Evolutionary conservation across 2,888 invertebrate species (phyloP).

Genomic region (Hirtodrosophila trivittata): DNA sequence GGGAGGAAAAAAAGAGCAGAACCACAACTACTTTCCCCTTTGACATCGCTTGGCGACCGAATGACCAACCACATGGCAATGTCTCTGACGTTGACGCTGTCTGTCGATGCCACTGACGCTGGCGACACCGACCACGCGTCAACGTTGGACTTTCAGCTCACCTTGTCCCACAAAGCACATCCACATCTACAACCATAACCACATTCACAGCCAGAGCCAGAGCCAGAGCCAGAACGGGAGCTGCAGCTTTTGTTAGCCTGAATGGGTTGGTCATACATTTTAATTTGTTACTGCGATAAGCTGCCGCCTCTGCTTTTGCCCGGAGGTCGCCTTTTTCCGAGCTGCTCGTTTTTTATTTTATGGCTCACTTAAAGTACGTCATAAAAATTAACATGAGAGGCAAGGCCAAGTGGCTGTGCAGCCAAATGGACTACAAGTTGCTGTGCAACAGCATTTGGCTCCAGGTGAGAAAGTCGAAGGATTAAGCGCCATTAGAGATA

Average conservation of each 20-base stretch:
- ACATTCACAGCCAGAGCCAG: constrained; percentile 2
- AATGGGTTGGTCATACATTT: constrained; percentile 59
- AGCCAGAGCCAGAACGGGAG: constrained; percentile 8
- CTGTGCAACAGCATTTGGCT: constrained; percentile 10
- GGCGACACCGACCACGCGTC: constrained; percentile 13
- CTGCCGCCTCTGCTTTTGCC: constrained; percentile 6
- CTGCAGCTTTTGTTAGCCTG: constrained; percentile 32
- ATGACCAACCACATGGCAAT: constrained; percentile 40
- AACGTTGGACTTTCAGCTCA: constrained; percentile 32
- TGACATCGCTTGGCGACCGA: constrained; percentile 44
- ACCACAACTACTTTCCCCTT: constrained; percentile 49
- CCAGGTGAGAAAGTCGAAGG: constrained; percentile 18
- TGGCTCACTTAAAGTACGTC: constrained; percentile 70
- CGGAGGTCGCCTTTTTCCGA: background rate
- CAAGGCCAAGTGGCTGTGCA: constrained; percentile 37
- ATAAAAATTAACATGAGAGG: constrained; percentile 71
- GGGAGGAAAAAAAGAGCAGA: background rate
- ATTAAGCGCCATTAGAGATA: background rate
- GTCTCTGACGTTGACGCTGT: constrained; percentile 3
- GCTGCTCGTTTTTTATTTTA: constrained; percentile 46
- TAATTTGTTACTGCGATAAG: constrained; percentile 66
- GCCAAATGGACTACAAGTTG: constrained; percentile 4
- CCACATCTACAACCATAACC: constrained; percentile 1
- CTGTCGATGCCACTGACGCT: constrained; percentile 2
- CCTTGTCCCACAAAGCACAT: constrained; percentile 55